Conservation (phyloP, 2,888 invertebrate genomes). For the Theodoxus fluviatilis region DNA sequence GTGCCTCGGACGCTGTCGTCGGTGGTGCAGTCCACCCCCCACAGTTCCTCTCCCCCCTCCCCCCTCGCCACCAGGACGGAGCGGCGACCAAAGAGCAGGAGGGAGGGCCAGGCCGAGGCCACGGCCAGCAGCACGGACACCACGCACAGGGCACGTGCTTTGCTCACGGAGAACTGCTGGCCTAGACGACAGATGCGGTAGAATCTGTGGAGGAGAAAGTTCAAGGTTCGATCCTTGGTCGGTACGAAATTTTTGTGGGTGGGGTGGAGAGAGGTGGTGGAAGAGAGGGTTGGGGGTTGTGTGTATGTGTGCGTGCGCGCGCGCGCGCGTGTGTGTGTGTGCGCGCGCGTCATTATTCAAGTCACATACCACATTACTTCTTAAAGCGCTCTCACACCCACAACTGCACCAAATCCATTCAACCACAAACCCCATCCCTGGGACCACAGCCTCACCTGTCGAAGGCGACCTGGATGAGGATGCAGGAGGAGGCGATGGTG, state of each 20-base stretch:
- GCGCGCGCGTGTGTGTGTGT: constrained; percentile 20
- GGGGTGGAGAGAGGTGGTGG: too few relatives aligned
- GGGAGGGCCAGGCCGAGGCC: constrained; percentile 50
- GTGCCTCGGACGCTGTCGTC: constrained; percentile 50
- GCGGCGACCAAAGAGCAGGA: constrained; percentile 46
- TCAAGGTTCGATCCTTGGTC: too few relatives aligned
- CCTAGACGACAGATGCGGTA: constrained; percentile 53
- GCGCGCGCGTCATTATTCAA: too few relatives aligned
- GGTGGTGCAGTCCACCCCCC: constrained; percentile 52
- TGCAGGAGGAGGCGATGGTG: constrained; percentile 53
- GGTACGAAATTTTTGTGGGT: too few relatives aligned
- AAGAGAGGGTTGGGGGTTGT: too few relatives aligned
- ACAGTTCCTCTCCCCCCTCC: neutral
- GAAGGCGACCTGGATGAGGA: constrained; percentile 49
- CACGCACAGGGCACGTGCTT: constrained; percentile 46
- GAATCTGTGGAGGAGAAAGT: constrained; percentile 31
- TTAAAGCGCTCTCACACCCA: too few relatives aligned
- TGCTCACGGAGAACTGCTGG: constrained; percentile 45
- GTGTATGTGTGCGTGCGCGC: constrained; percentile 13
- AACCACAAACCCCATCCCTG: too few relatives aligned
- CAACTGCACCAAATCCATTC: too few relatives aligned
- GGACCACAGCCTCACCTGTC: too few relatives aligned
- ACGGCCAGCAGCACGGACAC: constrained; percentile 47
- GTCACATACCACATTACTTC: too few relatives aligned
- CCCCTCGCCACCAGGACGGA: neutral